These are phyloP conservation scores for Siniperca knerii DNA, from an alignment of 2,113 vertebrate species.

Conservation along the genomic window DNA sequence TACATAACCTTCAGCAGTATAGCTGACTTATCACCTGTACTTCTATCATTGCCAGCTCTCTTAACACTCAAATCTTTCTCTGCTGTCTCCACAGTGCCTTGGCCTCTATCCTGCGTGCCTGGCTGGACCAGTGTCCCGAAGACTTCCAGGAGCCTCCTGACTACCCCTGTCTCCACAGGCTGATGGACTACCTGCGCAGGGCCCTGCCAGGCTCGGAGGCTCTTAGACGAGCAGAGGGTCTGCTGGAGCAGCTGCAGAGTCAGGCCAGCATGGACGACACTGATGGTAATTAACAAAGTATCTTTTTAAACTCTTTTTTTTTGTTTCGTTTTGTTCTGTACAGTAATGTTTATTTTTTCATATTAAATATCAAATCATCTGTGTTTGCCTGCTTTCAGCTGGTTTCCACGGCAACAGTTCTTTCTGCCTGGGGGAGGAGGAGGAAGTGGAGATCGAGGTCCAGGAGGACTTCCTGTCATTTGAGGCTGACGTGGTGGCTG, in stretches of 20 bases:
- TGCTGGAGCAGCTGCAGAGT: slow-evolving; percentile 91
- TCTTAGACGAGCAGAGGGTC: slow-evolving; percentile 87
- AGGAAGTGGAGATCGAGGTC: slow-evolving; percentile 84
- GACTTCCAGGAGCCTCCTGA: slow-evolving; percentile 93
- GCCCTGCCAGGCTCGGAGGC: slow-evolving; percentile 90
- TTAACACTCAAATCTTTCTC: neutral
- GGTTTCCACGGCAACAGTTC: slow-evolving; percentile 81
- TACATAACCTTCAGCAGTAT: neutral
- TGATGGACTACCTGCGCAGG: slow-evolving; percentile 88
- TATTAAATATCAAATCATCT: neutral
- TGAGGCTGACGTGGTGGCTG: slow-evolving; percentile 90
- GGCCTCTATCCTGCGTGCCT: slow-evolving; percentile 91
- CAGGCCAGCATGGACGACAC: slow-evolving; percentile 85
- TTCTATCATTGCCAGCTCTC: slow-evolving; percentile 2
- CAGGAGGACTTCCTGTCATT: slow-evolving; percentile 91
- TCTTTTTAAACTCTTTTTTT: neutral
- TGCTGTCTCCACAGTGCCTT: slow-evolving; percentile 83
- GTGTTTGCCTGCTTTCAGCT: slow-evolving; percentile 75
- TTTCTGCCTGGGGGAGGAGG: slow-evolving; percentile 87
- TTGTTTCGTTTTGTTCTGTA: neutral
- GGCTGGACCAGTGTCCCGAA: slow-evolving; percentile 94
- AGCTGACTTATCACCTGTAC: neutral
- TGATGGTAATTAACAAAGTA: slow-evolving; percentile 75
- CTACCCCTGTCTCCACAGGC: slow-evolving; percentile 87
- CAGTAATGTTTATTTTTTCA: neutral